Evolutionary conservation across 2,888 invertebrate species (phyloP).

Genomic region (Tetramorium bicarinatum): DNA sequence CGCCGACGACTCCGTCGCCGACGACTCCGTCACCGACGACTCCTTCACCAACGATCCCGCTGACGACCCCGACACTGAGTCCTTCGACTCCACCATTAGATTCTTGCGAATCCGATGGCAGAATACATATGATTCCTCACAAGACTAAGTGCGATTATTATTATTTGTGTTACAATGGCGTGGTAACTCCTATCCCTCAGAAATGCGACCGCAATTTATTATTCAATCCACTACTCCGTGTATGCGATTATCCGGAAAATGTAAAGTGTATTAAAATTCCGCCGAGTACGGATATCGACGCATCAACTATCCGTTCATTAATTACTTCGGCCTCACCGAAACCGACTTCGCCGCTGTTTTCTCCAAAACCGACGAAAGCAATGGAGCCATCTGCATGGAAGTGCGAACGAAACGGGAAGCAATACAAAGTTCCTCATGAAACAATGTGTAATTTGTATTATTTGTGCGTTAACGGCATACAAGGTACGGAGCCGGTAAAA

Average conservation of each 20-base stretch:
- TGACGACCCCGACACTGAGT: neutral
- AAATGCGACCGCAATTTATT: constrained; percentile 68
- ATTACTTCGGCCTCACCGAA: neutral
- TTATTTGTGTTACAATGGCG: constrained; percentile 65
- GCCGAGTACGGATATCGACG: neutral
- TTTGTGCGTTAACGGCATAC: constrained; percentile 57
- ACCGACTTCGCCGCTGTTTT: neutral
- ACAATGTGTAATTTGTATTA: constrained; percentile 70
- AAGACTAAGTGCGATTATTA: constrained; percentile 70
- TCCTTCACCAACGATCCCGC: neutral
- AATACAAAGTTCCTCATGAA: constrained; percentile 60
- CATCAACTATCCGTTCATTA: neutral
- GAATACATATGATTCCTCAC: constrained; percentile 52
- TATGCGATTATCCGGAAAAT: constrained; percentile 12
- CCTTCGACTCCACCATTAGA: neutral
- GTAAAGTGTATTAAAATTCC: neutral
- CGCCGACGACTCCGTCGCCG: neutral
- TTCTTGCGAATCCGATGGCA: constrained; percentile 9
- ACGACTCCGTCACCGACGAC: neutral
- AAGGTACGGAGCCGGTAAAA: constrained; percentile 40
- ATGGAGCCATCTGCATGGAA: neutral
- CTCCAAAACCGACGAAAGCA: neutral
- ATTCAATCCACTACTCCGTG: constrained; percentile 60
- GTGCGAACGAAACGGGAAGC: neutral
- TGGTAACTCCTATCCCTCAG: constrained; percentile 40